Percentiles rank a stretch among this genome's conserved stretches.
These are phyloP conservation scores for Semnopithecus entellus DNA, from an alignment of 2,113 vertebrate genomes.

Conservation along the genomic window DNA sequence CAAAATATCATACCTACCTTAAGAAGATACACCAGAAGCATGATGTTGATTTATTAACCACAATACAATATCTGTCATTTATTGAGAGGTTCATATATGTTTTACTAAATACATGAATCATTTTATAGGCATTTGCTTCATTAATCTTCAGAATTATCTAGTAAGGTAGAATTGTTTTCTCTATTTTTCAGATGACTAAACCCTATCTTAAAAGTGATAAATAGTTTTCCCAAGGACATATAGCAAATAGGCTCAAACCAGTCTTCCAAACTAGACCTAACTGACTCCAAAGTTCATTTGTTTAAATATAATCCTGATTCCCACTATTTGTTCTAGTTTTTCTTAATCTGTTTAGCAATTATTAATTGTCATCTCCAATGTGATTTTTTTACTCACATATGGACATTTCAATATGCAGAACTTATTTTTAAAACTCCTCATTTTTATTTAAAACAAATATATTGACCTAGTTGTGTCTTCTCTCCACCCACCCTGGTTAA, in stretches of 20 bases:
- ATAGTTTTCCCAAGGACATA: neutral
- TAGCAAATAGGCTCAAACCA: neutral
- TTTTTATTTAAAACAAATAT: neutral
- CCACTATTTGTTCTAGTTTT: neutral
- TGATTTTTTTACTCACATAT: neutral
- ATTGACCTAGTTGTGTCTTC: neutral
- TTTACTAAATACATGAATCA: neutral
- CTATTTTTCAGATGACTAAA: neutral
- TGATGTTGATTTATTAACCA: neutral
- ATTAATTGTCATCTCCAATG: neutral
- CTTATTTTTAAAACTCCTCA: neutral
- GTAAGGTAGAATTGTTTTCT: neutral
- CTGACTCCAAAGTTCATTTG: neutral
- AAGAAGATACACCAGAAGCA: neutral
- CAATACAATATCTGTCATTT: neutral
- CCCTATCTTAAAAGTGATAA: neutral
- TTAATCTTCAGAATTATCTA: neutral
- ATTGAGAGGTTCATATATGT: neutral
- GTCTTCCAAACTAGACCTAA: neutral
- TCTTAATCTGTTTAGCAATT: neutral
- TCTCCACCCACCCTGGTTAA: neutral
- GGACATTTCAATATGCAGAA: neutral
- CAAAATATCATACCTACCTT: neutral
- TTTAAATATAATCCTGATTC: neutral
- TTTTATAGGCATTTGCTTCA: neutral